phyloP scores from a whole-genome alignment of 2,888 invertebrate genomes.

The Chloromyia formosa region DNA sequence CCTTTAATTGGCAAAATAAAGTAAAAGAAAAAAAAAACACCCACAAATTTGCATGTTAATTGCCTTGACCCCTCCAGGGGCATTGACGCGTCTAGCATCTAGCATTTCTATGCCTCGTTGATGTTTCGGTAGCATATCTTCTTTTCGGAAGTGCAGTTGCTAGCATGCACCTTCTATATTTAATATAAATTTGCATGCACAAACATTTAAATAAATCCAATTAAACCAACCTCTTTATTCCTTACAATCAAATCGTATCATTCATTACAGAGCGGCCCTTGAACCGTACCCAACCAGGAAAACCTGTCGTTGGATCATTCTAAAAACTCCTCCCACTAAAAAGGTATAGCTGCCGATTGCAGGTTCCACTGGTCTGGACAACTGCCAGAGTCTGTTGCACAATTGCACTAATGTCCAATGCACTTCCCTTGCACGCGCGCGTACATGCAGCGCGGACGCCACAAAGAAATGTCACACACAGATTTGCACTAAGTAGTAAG shows the following conservation, averaged over 20 bases:
- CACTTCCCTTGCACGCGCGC: constrained; percentile 11
- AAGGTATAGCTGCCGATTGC: not conserved
- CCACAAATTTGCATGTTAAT: too few species aligned
- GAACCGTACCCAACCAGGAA: constrained; percentile 15
- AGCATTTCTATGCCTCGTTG: too few species aligned
- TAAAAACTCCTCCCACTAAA: constrained; percentile 37
- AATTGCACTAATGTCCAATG: constrained; percentile 14
- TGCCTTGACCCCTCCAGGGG: too few species aligned
- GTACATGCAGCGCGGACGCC: not conserved
- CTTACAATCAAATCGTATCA: not conserved
- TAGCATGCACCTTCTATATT: too few species aligned
- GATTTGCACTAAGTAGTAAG: not conserved
- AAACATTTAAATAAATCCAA: not conserved
- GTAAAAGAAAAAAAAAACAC: too few species aligned
- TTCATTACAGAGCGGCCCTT: constrained; percentile 13
- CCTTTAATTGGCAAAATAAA: too few species aligned
- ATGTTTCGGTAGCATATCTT: too few species aligned
- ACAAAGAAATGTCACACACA: constrained; percentile 2
- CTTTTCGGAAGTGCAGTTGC: too few species aligned
- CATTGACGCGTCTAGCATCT: too few species aligned
- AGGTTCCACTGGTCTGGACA: not conserved
- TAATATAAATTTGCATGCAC: too few species aligned
- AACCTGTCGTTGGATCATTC: constrained; percentile 12
- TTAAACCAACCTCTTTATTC: constrained; percentile 15
- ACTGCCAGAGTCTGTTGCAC: not conserved